Conservation (phyloP, 2,888 invertebrate genomes). For the Xylocampa areola region DNA sequence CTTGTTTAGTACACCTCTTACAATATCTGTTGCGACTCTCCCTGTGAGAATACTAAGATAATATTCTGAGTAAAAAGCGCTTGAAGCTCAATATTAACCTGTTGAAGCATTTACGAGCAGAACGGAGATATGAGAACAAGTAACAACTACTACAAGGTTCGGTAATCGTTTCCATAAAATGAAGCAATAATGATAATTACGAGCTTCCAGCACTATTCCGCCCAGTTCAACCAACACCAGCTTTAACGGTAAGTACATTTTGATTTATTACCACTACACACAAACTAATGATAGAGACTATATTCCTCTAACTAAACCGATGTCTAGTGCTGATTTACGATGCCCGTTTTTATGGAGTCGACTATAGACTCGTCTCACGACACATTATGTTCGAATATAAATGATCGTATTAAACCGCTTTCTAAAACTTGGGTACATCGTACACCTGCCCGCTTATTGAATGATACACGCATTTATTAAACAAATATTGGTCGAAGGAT, state of each 20-base stretch:
- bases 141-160: background rate
- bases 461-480: constrained; percentile 10
- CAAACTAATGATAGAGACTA: constrained; percentile 48
- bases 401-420: constrained; percentile 70
- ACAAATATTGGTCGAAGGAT: constrained; percentile 16
- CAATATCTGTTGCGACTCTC: background rate
- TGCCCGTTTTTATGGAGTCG: constrained; percentile 56
- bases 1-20: background rate
- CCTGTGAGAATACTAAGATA: background rate
- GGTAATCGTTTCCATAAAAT: constrained; percentile 5
- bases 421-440: constrained; percentile 64
- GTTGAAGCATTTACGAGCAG: background rate
- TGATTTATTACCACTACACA: constrained; percentile 50
- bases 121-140: background rate
- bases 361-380: constrained; percentile 44
- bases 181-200: constrained; percentile 13
- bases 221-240: constrained; percentile 16
- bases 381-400: constrained; percentile 69
- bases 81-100: background rate
- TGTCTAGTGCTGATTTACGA: constrained; percentile 61
- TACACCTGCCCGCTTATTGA: constrained; percentile 50
- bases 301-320: constrained; percentile 40
- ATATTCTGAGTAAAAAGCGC: background rate
- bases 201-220: constrained; percentile 9
- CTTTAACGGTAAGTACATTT: constrained; percentile 39